Conservation (phyloP, 1,140 invertebrate species). For the Bombus fervidus region DNA sequence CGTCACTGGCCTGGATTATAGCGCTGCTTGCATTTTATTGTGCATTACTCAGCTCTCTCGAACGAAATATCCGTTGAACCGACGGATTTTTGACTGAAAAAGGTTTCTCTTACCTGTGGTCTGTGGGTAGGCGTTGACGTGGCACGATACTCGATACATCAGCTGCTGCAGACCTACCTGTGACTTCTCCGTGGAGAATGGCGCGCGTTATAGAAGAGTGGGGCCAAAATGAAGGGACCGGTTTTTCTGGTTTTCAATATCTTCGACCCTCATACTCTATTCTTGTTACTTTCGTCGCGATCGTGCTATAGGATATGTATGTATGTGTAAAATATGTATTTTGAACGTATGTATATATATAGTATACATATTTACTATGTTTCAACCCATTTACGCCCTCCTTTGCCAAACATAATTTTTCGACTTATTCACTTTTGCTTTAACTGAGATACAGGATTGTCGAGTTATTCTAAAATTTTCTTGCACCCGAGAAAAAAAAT, state of each 20-base stretch:
- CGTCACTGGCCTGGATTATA: neutral
- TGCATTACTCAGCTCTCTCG: conserved; percentile 3
- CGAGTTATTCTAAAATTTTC: neutral
- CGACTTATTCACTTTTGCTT: neutral
- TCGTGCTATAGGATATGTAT: conserved; percentile 34
- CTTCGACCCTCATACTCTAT: conserved; percentile 59
- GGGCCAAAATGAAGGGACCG: conserved; percentile 68
- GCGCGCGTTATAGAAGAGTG: conserved; percentile 42
- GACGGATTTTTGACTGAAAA: conserved; percentile 59
- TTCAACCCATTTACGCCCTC: neutral
- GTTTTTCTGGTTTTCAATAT: conserved; percentile 78
- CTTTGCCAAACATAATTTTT: neutral
- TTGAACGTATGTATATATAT: neutral
- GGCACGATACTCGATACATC: conserved; percentile 70
- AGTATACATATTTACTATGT: neutral
- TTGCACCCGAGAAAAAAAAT: too few species aligned
- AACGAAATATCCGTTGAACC: conserved; percentile 26
- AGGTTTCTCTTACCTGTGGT: conserved; percentile 67
- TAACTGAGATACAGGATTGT: neutral
- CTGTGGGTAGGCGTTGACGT: conserved; percentile 61
- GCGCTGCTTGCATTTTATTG: conserved; percentile 8
- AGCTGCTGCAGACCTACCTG: conserved; percentile 64
- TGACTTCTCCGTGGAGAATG: conserved; percentile 55
- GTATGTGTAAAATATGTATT: neutral
- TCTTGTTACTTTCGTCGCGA: conserved; percentile 57